Base-by-base conservation (phyloP, 2,113 vertebrate genomes). In the Hipposideros armiger region DNA sequence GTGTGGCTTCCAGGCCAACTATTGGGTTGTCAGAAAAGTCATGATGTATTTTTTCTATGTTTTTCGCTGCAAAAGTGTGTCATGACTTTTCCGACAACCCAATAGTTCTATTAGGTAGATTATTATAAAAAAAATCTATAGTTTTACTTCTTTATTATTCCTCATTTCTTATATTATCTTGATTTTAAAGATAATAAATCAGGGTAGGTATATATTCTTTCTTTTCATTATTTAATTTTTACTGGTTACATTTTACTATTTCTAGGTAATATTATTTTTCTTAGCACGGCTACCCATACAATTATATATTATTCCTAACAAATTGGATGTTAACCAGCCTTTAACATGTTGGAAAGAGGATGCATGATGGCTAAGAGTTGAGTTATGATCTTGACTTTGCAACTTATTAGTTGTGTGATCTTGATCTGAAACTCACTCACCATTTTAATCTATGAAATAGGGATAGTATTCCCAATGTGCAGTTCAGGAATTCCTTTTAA, bases 111-210 rank as follows among this genome's bases (percentile, higher is more conserved):
- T 11, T 47, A 70, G 45, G n/a, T 28, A 87, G 20, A 92, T 81
- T 42, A 7, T 11, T 81, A 17, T 28, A 72, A 83, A 83, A 88
- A 88, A 69, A 22, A 60, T 28, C 15, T 13, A 30, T 70, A 76
- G n/a, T 15, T 47, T 90, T 84, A 64, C 77, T 92, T 77, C 10
- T 28, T 7, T 56, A 52, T 81, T 45, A 58, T 58, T 82, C 20
- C 19, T 78, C 11, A 42, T 91, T 70, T 73, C n/a, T 78, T 70
- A 36, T 11, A 36, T 87, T 62, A 76, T 58, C 86, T 92, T 87
- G 62, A 66, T 93, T 81, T 94, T 72, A 89, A 93, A 72, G 40
- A 56, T 50, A 64, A 28, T 28, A 89, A 76, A 76, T 42, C 58
- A 86, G 47, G 78, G 42, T 91, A 88, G 15, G 94, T 80, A 50